Conservation (phyloP, 2,888 invertebrate species). For the Meta bourneti region DNA sequence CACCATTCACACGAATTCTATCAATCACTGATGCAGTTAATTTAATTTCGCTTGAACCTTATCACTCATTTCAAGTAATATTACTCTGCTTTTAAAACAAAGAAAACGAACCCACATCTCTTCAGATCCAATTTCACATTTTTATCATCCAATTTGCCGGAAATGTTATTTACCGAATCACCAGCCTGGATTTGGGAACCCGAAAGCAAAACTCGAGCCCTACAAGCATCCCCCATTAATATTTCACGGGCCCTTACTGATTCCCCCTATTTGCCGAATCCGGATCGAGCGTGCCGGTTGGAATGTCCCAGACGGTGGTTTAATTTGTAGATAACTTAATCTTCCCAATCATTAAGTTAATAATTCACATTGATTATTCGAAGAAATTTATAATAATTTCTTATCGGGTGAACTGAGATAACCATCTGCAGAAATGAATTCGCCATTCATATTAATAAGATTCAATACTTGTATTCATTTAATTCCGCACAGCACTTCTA, state of each 20-base stretch:
- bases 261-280: background rate
- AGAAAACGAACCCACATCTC: background rate
- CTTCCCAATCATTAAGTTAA: no score
- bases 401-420: no score
- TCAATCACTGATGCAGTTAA: background rate
- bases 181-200: background rate
- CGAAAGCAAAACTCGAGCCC: background rate
- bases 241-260: background rate
- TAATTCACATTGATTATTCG: no score
- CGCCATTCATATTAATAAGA: no score
- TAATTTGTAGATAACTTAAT: no score
- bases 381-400: no score
- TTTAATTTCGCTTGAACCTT: background rate
- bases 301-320: background rate
- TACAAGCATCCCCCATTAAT: background rate
- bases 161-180: background rate
- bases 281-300: background rate
- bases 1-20: no score
- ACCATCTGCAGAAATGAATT: no score
- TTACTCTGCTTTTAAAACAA: background rate
- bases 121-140: background rate
- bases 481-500: background rate
- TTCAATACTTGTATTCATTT: background rate
- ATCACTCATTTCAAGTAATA: background rate
- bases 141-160: background rate